phyloP scores from a whole-genome alignment of 2,888 invertebrate genomes.

The Scaptomyza caliginosa region DNA sequence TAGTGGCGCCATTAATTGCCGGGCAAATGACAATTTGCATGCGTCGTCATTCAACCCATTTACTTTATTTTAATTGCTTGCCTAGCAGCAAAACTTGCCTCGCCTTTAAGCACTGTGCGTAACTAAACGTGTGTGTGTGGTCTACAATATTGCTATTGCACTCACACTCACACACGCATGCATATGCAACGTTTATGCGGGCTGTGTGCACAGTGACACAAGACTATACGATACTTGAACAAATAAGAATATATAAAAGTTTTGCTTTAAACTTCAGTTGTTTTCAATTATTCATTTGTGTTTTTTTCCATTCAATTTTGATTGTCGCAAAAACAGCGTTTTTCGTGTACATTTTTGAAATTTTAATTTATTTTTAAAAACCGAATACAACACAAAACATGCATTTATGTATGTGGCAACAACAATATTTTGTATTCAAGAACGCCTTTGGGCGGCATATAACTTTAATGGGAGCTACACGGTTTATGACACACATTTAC shows the following conservation, averaged over 20 bases:
- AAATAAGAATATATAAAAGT: neutral
- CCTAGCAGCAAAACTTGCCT: constrained; percentile 40
- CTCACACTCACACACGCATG: neutral
- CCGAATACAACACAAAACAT: constrained; percentile 7
- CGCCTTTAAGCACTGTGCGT: constrained; percentile 39
- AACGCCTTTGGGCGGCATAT: constrained; percentile 48
- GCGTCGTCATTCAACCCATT: constrained; percentile 58
- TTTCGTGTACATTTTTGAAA: neutral
- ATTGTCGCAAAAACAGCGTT: neutral
- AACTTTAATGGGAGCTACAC: constrained; percentile 70
- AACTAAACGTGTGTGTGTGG: constrained; percentile 42
- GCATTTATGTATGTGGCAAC: neutral
- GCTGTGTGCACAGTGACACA: constrained; percentile 41
- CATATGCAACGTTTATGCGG: constrained; percentile 28
- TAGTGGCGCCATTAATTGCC: constrained; percentile 76
- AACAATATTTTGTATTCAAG: constrained; percentile 61
- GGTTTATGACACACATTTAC: constrained; percentile 68
- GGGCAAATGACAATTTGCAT: constrained; percentile 64
- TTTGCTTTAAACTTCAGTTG: neutral
- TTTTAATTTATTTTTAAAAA: neutral
- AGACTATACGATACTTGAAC: neutral
- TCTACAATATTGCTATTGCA: constrained; percentile 15
- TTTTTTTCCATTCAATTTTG: neutral
- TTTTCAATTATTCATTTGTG: neutral
- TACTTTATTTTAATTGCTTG: constrained; percentile 66